Percentiles rank a stretch among this genome's conserved stretches.
phyloP scores from a whole-genome alignment of 92 coral and sea anemone genomes.

The Zoanthus sansibaricus region DNA sequence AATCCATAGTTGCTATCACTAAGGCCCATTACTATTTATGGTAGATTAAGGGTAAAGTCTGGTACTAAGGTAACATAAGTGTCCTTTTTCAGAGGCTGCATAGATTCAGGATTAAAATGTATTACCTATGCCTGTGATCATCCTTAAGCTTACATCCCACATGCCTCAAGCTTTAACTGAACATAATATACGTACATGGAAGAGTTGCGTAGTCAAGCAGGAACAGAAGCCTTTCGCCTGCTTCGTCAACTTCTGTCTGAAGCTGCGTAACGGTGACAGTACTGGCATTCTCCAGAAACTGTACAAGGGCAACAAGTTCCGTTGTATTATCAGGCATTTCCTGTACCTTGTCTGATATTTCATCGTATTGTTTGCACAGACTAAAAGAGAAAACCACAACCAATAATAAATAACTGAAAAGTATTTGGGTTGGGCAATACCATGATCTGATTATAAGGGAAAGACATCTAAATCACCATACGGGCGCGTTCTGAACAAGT shows the following conservation, averaged over 20 bases:
- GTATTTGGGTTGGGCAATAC: background rate
- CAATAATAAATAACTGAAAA: background rate
- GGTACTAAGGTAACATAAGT: too few relatives aligned
- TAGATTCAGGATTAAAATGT: too few relatives aligned
- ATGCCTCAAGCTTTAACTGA: background rate
- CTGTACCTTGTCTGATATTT: conserved; percentile 98
- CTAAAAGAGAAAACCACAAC: conserved; percentile 33
- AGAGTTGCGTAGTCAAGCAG: conserved; percentile 96
- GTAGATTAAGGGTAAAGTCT: too few relatives aligned
- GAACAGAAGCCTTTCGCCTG: conserved; percentile 92
- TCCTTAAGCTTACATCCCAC: too few relatives aligned
- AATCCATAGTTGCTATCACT: too few relatives aligned
- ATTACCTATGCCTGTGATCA: too few relatives aligned
- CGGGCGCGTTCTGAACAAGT: too few relatives aligned
- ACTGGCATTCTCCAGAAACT: conserved; percentile 93
- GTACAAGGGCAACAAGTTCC: conserved; percentile 89
- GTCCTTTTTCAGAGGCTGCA: too few relatives aligned
- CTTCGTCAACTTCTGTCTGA: conserved; percentile 90
- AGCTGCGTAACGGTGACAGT: conserved; percentile 81
- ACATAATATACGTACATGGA: conserved; percentile 73
- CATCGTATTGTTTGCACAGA: conserved; percentile 92
- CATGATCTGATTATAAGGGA: too few relatives aligned
- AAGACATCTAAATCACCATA: too few relatives aligned
- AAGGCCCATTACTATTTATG: too few relatives aligned
- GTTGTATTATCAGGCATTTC: conserved; percentile 98